Conservation (phyloP, 1,140 invertebrate species). For the Fopius arisanus region DNA sequence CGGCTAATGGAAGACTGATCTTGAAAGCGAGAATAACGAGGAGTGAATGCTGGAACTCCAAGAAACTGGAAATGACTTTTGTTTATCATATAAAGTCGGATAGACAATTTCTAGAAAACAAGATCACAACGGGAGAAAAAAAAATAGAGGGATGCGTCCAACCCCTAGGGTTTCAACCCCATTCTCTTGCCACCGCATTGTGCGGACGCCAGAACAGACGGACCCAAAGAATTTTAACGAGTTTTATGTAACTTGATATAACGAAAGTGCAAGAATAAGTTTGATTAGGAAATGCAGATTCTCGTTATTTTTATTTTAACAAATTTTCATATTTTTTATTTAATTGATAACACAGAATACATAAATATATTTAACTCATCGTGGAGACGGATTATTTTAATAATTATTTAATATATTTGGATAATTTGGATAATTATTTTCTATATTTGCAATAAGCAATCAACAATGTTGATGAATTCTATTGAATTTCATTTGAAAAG, state of each 20-base stretch:
- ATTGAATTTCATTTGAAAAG: too few species aligned
- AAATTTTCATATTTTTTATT: background rate
- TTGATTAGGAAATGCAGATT: background rate
- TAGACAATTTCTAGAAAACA: background rate
- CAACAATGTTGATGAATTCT: too few species aligned
- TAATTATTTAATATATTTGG: too few species aligned
- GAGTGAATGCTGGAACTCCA: background rate
- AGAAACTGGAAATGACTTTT: slow-evolving; percentile 5
- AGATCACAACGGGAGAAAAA: background rate
- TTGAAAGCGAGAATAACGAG: background rate
- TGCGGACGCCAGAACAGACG: slow-evolving; percentile 47
- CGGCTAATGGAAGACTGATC: background rate
- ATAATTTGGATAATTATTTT: too few species aligned
- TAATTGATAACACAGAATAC: too few species aligned
- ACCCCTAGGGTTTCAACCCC: background rate
- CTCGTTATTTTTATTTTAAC: background rate
- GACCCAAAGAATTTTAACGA: slow-evolving; percentile 55
- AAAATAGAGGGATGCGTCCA: background rate
- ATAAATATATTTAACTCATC: too few species aligned
- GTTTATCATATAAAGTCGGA: background rate
- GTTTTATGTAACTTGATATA: slow-evolving; percentile 53
- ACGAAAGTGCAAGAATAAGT: slow-evolving; percentile 2
- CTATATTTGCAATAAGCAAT: too few species aligned
- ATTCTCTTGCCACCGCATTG: slow-evolving; percentile 39
- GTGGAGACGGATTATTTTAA: too few species aligned